Evolutionary conservation across 2,797 vertebrate species (phyloP), one percentile per base, ranked within the genome.

Genomic region (Acrossocheilus fasciatus): DNA sequence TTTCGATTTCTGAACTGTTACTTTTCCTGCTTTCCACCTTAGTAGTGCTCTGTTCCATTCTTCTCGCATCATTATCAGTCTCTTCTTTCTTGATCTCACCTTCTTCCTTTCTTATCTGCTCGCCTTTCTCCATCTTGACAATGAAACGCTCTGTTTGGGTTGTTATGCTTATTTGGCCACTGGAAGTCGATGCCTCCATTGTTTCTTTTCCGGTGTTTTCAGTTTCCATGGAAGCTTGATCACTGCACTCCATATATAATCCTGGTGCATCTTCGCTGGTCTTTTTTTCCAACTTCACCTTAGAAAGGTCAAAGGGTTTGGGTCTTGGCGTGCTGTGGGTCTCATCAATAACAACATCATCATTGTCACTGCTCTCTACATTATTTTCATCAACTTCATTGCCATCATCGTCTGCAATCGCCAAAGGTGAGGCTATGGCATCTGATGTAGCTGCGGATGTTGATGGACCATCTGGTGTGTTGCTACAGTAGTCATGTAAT

Each of bases 281-380:
- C 39, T 89, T 89, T 18, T 68, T 5, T 68, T 97, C 96, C 0
- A 68, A 82, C 88, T 97, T 97, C 20, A 95, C 88, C 82, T 91
- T 90, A 0, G 87, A 88, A 66, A 94, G 34, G 43, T 96, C 93
- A 69, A 90, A 89, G 23, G 83, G 82, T 6, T 90, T 91, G 54
- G 96, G 95, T 82, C 95, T 97, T 9, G 97, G 96, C 26, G 96
- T 97, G 72, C 97, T 97, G 86, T 68, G 92, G 26, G 91, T 94
- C 90, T 98, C 97, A 89, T 97, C 84, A 82, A 98, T 97, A 83
- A 96, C 89, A 80, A 98, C 91, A 62, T 62, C 59, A 64, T 97
- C 97, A 47, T 97, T 96, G 2, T 94, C 93, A 3, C 6, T 10
- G 14, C 89, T 85, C 43, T 77, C 47, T 0, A 20, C 45, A 52